Evolutionary conservation across 2,797 vertebrate genomes (phyloP), one percentile per base, ranked within the genome.

Genomic region (Acrossocheilus wenchowensis): DNA sequence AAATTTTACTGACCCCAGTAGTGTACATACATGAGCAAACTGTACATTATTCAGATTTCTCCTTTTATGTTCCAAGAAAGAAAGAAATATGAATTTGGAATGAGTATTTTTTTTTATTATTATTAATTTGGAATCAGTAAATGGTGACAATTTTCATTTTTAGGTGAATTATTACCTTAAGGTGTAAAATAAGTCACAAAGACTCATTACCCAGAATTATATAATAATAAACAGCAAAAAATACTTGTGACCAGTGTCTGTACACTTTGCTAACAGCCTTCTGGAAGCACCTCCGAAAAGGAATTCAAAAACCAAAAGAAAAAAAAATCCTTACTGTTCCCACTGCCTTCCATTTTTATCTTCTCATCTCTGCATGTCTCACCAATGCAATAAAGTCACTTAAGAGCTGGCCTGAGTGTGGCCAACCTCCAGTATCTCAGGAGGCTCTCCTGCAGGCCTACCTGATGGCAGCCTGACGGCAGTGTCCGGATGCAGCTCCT

Each of bases 401-500:
- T 62, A 83, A 54, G 62, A 48, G 19, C 50, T 60, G 81, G 26
- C 71, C 71, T 62, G 15, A 82, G 41, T 43, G 48, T 62, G 62
- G 14, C 30, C 50, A 68, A 36, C 68, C 26, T 87, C 26, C 78
- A 81, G 34, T 54, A 80, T 74, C 78, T 78, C 84, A 86, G 78
- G 21, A 36, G 73, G 15, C 43, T 73, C 52, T 73, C 19, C 43
- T 64, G 78, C 39, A 50, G 34, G 54, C 88, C 86, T 91, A 96
- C 95, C 95, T 94, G 95, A 95, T 80, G 95, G 95, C 91, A 96
- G 93, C 90, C 93, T 93, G 87, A 91, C 91, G 34, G 91, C 89
- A 14, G 90, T 87, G 43, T 92, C 92, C 64, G 96, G 96, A 88
- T 96, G 97, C 82, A 96, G 97, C 89, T 96, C 96, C 91, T 98